Base-by-base conservation (phyloP, 2,888 invertebrate genomes). In the Sarcophaga carnaria region DNA sequence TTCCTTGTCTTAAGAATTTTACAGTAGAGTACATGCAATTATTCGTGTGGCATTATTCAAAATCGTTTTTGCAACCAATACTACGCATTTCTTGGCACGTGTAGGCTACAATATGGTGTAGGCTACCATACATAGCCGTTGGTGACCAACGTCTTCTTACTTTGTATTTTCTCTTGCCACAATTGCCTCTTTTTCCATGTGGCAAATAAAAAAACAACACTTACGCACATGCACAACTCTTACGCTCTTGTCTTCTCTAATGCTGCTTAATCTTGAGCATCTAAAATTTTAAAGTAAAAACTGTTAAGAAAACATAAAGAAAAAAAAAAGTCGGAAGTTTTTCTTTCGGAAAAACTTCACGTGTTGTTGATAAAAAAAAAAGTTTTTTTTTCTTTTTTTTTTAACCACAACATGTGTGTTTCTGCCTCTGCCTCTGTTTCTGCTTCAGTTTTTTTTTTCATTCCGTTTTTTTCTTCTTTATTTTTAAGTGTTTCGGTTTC, bases 251-350 rank as follows among this genome's bases (percentile, higher is more conserved):
- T 10, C 20, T 20, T 27, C 49, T 20, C 66, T 20, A 49, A 64
- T n/a, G 14, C 54, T 54, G 17, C 17, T 54, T 12, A 54, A 54
- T 54, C 54, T 54, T 54, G 14, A 54, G 14, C 54, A 54, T 54
- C 17, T 14, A 54, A 54, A 12, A 54, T 14, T 54, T 54, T 54
- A 3, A 54, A 54, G 17, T 14, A 54, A 54, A 54, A 54, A 54
- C 12, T 4, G 54, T 14, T 14, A n/a, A 81, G 67, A 64, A 72
- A 77, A 69, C 20, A 45, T 25, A 22, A 47, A 80, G 67, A 71
- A 62, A 78, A 71, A 62, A 78, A 80, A 77, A 71, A 74, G 27
- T 76, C 62, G 81, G 81, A 87, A 87, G 84, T 81, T 83, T 74
- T 62, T 66, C n/a, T 25, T 20, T 27, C 10, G 20, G 20, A 64